phyloP scores from a whole-genome alignment of 2,797 vertebrate species.

The Molothrus ater region DNA sequence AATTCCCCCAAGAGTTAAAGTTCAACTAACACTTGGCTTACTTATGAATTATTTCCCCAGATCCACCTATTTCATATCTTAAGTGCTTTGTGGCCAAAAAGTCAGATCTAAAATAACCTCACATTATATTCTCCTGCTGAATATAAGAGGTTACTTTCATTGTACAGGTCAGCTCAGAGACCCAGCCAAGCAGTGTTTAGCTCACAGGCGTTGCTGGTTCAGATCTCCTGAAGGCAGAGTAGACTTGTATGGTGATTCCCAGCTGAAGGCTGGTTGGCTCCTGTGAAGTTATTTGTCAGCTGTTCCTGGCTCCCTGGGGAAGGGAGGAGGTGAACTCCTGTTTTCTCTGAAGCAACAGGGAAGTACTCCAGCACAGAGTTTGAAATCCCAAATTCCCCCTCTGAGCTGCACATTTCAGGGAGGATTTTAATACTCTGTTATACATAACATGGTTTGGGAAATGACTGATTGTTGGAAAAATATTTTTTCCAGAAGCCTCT shows the following conservation, averaged over 20 bases:
- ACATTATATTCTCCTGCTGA: background rate
- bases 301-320: background rate
- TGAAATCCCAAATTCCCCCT: background rate
- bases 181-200: background rate
- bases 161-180: background rate
- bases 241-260: background rate
- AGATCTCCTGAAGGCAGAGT: background rate
- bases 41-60: conserved; percentile 15
- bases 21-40: background rate
- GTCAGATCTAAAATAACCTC: background rate
- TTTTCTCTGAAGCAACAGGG: background rate
- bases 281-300: background rate
- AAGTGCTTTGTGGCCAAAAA: background rate
- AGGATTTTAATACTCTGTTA: background rate
- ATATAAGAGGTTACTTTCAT: background rate
- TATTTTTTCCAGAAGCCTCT: background rate
- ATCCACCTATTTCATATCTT: background rate
- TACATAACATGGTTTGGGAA: background rate
- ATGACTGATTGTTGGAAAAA: background rate
- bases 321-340: background rate
- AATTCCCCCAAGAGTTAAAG: background rate
- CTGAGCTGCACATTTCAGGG: background rate
- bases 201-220: background rate
- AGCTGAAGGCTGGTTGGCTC: background rate
- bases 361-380: background rate